Percentiles rank a stretch among this genome's conserved stretches.
These are phyloP conservation scores for Aleiodes testaceus DNA, from an alignment of 2,888 invertebrate species.

Conservation along the genomic window DNA sequence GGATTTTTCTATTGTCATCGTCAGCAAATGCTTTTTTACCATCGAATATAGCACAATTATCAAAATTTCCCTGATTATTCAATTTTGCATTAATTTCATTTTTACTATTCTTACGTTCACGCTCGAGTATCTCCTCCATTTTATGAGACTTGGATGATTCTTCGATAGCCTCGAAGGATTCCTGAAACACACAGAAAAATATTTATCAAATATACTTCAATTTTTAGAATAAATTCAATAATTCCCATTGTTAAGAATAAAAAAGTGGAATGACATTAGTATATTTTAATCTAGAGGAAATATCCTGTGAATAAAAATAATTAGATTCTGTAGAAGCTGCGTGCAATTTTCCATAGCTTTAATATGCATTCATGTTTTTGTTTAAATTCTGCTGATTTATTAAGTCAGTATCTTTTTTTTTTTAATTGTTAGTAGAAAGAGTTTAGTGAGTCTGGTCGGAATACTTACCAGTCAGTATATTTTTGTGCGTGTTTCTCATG, in stretches of 20 bases:
- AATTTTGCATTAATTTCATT: conserved; percentile 65
- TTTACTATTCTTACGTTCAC: conserved; percentile 58
- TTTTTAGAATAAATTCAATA: neutral
- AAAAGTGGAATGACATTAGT: conserved; percentile 20
- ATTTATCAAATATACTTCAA: neutral
- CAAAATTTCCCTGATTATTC: conserved; percentile 60
- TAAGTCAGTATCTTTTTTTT: neutral
- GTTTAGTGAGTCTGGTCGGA: conserved; percentile 35
- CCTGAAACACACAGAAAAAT: conserved; percentile 40
- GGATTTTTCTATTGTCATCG: conserved; percentile 56
- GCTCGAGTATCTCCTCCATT: conserved; percentile 45
- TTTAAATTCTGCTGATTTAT: neutral
- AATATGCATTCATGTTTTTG: too few relatives aligned
- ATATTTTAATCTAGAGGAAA: neutral
- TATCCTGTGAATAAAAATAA: conserved; percentile 13
- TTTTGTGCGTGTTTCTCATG: conserved; percentile 52
- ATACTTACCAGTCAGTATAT: conserved; percentile 53
- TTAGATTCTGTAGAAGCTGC: conserved; percentile 9
- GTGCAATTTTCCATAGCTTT: conserved; percentile 17
- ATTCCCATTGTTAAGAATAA: conserved; percentile 12
- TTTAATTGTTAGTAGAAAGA: neutral
- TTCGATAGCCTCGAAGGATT: conserved; percentile 40
- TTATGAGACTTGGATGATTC: conserved; percentile 35
- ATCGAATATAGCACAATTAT: conserved; percentile 44
- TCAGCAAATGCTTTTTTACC: conserved; percentile 46